A percentile compares a stretch with the other conserved stretches of the same genome.
phyloP scores from a whole-genome alignment of 2,888 invertebrate genomes.

The Nasonovia ribisnigri region DNA sequence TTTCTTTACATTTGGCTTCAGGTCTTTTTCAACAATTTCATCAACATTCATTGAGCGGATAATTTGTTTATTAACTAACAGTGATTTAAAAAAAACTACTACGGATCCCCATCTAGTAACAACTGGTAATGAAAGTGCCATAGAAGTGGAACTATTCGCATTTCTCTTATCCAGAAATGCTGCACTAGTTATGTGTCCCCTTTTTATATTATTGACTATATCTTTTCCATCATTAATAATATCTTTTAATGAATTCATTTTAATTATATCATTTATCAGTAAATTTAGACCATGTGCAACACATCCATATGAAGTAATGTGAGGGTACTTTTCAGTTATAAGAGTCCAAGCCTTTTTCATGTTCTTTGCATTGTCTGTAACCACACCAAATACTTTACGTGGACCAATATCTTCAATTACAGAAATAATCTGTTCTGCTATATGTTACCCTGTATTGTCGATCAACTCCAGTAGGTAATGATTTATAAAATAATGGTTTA shows the following conservation, averaged over 20 bases:
- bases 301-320: background rate
- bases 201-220: conserved; percentile 15
- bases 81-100: background rate
- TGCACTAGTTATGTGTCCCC: background rate
- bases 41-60: conserved; percentile 3
- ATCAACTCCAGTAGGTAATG: conserved; percentile 55
- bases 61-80: conserved; percentile 25
- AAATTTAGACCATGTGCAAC: conserved; percentile 27
- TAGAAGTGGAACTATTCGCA: background rate
- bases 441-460: background rate
- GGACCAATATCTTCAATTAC: conserved; percentile 9
- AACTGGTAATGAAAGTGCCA: conserved; percentile 14
- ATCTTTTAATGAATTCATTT: background rate
- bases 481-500: conserved; percentile 66
- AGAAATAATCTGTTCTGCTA: background rate
- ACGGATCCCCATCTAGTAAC: background rate
- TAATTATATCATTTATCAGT: conserved; percentile 28
- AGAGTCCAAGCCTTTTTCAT: conserved; percentile 4
- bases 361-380: conserved; percentile 5
- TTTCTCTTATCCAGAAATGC: background rate
- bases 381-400: background rate
- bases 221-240: background rate
- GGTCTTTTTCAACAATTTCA: conserved; percentile 19
- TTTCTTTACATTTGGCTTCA: conserved; percentile 19
- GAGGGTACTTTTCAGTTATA: conserved; percentile 27